Evolutionary conservation across 1,140 invertebrate species (phyloP), one percentile per base, ranked within the genome.

Genomic region (Drosophila guanche): DNA sequence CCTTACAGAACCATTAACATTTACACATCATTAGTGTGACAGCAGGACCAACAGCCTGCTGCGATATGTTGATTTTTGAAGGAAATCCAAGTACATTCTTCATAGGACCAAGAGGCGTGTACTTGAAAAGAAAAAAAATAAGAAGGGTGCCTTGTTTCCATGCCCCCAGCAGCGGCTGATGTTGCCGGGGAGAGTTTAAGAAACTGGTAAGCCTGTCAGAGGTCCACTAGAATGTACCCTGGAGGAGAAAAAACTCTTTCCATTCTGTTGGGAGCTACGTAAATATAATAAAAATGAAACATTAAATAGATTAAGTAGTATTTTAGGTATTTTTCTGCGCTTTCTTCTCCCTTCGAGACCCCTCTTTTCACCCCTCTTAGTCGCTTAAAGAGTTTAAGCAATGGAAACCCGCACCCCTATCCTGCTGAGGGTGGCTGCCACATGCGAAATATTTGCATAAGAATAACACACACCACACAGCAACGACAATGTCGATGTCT

Each of bases 401-500:
- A 1, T n/a, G 7, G 42, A 6, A 45, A 45, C 45, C 22, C 41
- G n/a, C 40, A 29, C 8, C 54, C 54, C 16, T 20, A 20, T 1
- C 16, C 16, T 20, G 16, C 43, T 6, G 55, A 40, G 46, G 57
- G 60, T 43, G 46, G 57, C 57, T 43, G 56, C 45, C 54, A 83
- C 67, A 66, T 75, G 56, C 50, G 41, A 56, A 45, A 65, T 69
- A 88, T 86, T 86, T 86, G 66, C 78, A 83, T 88, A 83, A 66
- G 76, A 61, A 62, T 62, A 52, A 51, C 58, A 58, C 55, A 20
- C 10, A 29, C 2, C 27, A 29, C 7, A 20, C 16, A 20, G 16
- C 54, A 55, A 59, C 56, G 56, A 68, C 65, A 71, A 72, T 58
- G 57, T 61, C 48, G 46, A 78, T 50, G 75, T 61, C 76, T 69